Evolutionary conservation across 2,797 vertebrate genomes (phyloP), one percentile per base, ranked within the genome.

Genomic region (Morelia viridis): DNA sequence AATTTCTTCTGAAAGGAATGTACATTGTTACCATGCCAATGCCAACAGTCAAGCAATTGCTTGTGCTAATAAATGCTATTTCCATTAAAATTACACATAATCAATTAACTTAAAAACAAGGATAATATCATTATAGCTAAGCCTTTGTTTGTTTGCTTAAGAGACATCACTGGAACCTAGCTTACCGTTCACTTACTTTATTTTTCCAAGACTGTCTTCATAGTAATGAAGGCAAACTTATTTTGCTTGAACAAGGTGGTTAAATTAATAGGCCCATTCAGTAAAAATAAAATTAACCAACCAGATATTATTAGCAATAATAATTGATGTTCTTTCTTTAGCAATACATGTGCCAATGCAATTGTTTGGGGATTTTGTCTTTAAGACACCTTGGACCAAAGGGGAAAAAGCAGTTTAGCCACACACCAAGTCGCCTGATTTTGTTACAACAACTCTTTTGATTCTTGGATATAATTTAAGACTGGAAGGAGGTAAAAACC

Each of bases 1-100:
- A 91, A 95, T 94, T 92, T 94, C 46, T 93, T 96, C 95, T 92
- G 90, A 83, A 93, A 93, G 85, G 46, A 94, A 58, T 85, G 91
- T 92, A 90, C 64, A 71, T 35, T 90, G 61, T 12, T 90, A 71
- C 56, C 57, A 7, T 76, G 93, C 8, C 86, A 96, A 93, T 91
- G 89, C 0, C 91, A n/a, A 24, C 7, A 93, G 92, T 91, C 87
- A 93, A 62, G 11, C 91, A 91, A 92, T 12, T 31, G 85, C 2
- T 88, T 28, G 0, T 88, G 26, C 89, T 96, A 95, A 95, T 17
- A 94, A 90, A 87, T 93, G 58, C 46, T 91, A 89, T 15, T 15
- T 65, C 46, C 64, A 41, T 57, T 57, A 87, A 83, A 71, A 76
- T 28, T 88, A 65, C n/a, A 93, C 11, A 91, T 0, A 7, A 10